Evolutionary conservation across 2,113 vertebrate species (phyloP), one percentile per base, ranked within the genome.

Genomic region (Acrocephalus kingi): DNA sequence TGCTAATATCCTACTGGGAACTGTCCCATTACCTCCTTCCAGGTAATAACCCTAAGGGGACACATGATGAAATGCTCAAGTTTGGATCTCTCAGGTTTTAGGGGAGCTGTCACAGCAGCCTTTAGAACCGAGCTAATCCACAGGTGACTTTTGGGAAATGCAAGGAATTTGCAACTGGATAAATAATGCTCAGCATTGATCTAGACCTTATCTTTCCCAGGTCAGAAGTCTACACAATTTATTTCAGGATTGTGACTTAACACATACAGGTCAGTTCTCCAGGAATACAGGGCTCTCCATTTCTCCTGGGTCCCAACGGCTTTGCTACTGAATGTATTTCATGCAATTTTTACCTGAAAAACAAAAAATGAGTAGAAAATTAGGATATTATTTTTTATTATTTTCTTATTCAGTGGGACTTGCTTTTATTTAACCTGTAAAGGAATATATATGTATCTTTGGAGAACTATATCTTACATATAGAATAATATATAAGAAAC

Each of bases 381-480:
- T 59, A 97, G 87, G 66, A 74, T 87, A 87, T 89, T 89, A 95
- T 64, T 94, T 94, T 85, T 82, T 84, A 61, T 96, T 96, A 98
- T 97, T 96, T 96, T 96, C 92, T 94, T 93, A 93, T 93, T 89
- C 68, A 31, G 71, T 97, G 88, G 64, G 89, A 97, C 59, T 93
- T 96, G 90, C 93, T 96, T 96, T 96, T 97, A 94, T 87, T 96
- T 97, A 97, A 96, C 86, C 94, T 97, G 88, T 93, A 95, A 97
- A 97, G 92, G 84, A 88, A 85, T 86, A 89, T 79, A 95, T 93
- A 84, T 93, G 84, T 96, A 97, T 94, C 93, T 97, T 93, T 93
- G 90, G 83, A 91, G 96, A 96, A 96, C 78, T 97, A 39, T 93
- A 94, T 97, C 90, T 96, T 92, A 95, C 84, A 92, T 81, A 95